A percentile compares a stretch with the other conserved stretches of the same genome.
Evolutionary conservation across 2,888 invertebrate species (phyloP).

Genomic region (Pycnomerus fuliginosus): DNA sequence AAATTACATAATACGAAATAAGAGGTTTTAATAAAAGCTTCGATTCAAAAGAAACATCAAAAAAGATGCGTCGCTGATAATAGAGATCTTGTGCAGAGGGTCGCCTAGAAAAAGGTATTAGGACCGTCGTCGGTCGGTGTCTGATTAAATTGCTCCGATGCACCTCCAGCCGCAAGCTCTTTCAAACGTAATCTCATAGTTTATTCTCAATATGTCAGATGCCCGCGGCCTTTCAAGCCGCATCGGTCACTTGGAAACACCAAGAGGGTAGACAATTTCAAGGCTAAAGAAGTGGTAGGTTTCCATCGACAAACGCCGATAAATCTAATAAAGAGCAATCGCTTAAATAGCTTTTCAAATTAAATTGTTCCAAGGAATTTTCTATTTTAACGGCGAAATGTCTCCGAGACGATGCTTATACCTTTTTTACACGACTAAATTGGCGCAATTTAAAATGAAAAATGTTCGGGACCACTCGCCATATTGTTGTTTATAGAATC

Average conservation of each 20-base stretch:
- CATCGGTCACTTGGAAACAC: constrained; percentile 3
- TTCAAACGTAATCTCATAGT: constrained; percentile 33
- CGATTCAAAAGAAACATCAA: too few species aligned
- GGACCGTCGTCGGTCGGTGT: too few species aligned
- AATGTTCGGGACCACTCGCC: constrained; percentile 29
- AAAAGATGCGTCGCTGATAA: too few species aligned
- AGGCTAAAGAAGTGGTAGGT: constrained; percentile 5
- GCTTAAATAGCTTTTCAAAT: constrained; percentile 23
- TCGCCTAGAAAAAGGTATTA: too few species aligned
- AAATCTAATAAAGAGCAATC: constrained; percentile 26
- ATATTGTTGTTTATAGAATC: constrained; percentile 35
- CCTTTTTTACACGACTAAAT: constrained; percentile 21
- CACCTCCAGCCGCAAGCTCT: constrained; percentile 17
- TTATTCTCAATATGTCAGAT: constrained; percentile 33
- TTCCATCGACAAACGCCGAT: constrained; percentile 20
- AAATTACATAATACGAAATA: too few species aligned
- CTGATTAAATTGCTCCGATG: constrained; percentile 23
- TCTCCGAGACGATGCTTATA: constrained; percentile 12
- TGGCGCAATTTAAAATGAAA: constrained; percentile 37
- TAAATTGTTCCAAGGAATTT: constrained; percentile 18
- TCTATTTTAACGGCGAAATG: constrained; percentile 16
- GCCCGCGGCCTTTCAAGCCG: constrained; percentile 9
- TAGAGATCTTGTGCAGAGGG: too few species aligned
- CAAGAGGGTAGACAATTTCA: constrained; percentile 7
- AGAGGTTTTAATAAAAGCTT: too few species aligned